Evolutionary conservation across 2,888 invertebrate species (phyloP).

Genomic region (Callyntrura guangdongensis): DNA sequence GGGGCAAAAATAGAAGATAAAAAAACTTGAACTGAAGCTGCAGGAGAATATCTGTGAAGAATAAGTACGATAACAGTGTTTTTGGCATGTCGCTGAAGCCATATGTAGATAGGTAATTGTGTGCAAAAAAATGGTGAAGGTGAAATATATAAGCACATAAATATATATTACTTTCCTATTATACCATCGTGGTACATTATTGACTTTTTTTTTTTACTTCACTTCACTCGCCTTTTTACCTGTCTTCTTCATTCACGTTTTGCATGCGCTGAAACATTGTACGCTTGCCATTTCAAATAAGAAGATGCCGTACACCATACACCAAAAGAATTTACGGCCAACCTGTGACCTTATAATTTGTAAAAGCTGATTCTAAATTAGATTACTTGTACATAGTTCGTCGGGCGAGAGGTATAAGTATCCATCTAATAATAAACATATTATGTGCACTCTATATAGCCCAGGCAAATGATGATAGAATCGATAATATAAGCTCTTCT

Average conservation of each 20-base stretch:
- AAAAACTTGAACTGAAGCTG: neutral
- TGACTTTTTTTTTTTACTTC: neutral
- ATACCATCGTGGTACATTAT: neutral
- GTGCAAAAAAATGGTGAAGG: constrained; percentile 46
- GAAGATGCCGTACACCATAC: constrained; percentile 7
- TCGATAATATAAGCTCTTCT: constrained; percentile 16
- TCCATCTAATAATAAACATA: constrained; percentile 22
- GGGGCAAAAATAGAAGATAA: neutral
- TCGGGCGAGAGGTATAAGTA: neutral
- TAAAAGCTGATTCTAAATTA: constrained; percentile 69
- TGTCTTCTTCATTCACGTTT: constrained; percentile 62
- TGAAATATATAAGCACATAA: constrained; percentile 12
- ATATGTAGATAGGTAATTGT: neutral
- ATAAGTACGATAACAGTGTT: neutral
- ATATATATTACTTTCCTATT: neutral
- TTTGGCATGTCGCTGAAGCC: constrained; percentile 35
- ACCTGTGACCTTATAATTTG: constrained; percentile 69
- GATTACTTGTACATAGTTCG: constrained; percentile 34
- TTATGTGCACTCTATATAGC: neutral
- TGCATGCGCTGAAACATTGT: constrained; percentile 32
- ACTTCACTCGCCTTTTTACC: neutral
- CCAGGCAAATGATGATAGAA: neutral
- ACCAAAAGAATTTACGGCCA: constrained; percentile 55
- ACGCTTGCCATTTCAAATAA: neutral
- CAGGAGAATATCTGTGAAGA: neutral